phyloP scores from a whole-genome alignment of 2,113 vertebrate genomes.

The Notarius quadriscutis region DNA sequence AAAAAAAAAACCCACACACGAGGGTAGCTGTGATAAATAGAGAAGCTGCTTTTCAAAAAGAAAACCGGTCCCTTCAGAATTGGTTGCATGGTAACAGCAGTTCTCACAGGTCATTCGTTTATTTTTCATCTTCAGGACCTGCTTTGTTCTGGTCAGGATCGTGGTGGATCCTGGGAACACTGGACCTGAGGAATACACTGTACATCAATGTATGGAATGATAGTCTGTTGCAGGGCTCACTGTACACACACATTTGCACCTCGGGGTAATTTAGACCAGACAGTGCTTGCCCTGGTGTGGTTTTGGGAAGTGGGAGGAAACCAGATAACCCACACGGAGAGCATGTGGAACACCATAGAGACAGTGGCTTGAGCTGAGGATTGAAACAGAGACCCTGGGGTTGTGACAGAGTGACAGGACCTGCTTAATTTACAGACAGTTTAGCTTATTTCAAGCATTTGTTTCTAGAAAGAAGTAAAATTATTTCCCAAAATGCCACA shows the following conservation, averaged over 20 bases:
- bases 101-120: neutral
- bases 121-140: neutral
- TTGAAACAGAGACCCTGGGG: neutral
- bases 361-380: neutral
- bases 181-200: neutral
- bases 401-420: neutral
- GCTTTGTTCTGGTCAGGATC: neutral
- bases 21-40: neutral
- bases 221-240: no score
- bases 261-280: neutral
- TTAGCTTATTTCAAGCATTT: neutral
- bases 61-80: neutral
- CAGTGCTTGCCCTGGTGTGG: neutral
- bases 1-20: neutral
- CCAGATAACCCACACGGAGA: neutral
- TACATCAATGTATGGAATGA: neutral
- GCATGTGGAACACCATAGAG: neutral
- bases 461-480: neutral
- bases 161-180: neutral
- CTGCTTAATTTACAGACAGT: neutral
- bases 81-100: neutral
- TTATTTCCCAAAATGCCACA: neutral
- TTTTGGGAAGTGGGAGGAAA: neutral
- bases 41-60: neutral
- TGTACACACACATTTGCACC: neutral